Conservation (phyloP, 1,140 invertebrate genomes). For the Bombus balteatus region DNA sequence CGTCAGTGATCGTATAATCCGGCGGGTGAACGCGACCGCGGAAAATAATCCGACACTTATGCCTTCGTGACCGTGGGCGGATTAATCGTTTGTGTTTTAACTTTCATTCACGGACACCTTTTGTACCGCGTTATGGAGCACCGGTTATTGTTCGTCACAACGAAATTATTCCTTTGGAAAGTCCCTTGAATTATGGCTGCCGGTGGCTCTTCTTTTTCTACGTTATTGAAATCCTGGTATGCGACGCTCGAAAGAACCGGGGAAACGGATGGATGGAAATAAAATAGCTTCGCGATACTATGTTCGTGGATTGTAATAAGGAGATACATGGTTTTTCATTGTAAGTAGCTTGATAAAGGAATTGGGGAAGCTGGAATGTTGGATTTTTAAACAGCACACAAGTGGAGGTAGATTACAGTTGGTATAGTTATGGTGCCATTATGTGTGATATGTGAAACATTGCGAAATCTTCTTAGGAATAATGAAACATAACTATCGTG, state of each 20-base stretch:
- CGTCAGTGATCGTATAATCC: conserved; percentile 27
- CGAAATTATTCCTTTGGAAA: conserved; percentile 36
- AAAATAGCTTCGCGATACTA: background rate
- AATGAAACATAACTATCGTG: background rate
- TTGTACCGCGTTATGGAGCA: conserved; percentile 22
- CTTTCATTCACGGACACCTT: conserved; percentile 43
- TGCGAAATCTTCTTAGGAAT: background rate
- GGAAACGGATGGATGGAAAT: background rate
- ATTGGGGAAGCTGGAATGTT: background rate
- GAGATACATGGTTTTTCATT: background rate
- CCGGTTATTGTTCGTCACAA: conserved; percentile 3
- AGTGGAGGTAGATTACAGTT: background rate
- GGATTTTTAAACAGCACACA: background rate
- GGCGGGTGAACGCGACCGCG: conserved; percentile 8
- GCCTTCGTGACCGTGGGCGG: conserved; percentile 24
- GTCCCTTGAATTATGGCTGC: conserved; percentile 18
- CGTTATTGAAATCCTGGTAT: background rate
- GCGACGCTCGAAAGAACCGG: background rate
- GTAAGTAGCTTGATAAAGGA: background rate
- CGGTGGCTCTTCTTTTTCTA: conserved; percentile 15
- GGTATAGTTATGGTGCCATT: background rate
- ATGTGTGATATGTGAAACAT: background rate
- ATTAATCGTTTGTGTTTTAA: conserved; percentile 51
- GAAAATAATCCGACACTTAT: conserved; percentile 50
- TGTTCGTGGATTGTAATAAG: background rate